Evolutionary conservation across 1,140 invertebrate genomes (phyloP), one percentile per base, ranked within the genome.

Genomic region (Planococcus citri): DNA sequence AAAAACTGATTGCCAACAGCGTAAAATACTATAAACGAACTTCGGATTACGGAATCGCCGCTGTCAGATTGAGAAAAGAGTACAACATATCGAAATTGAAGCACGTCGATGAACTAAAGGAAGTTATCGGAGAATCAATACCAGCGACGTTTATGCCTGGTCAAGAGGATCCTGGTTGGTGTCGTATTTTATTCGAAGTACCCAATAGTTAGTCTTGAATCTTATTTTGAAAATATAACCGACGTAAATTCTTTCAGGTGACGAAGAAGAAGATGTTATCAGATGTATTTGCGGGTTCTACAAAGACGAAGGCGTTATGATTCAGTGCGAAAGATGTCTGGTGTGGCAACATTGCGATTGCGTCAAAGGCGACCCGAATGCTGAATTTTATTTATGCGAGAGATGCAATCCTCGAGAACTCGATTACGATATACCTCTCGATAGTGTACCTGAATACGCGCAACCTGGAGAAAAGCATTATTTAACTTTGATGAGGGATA

Each of bases 341-440:
- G 93, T 94, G 17, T 97, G 95, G 95, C 95, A 97, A 77, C 95
- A 97, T 79, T 92, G 91, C 74, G 91, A 95, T 76, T 97, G 95
- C 78, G 89, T 97, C 71, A 87, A 89, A 73, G 86, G 87, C 6
- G 85, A 88, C 72, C 83, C 84, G 14, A 82, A 82, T 68, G 83
- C 84, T 6, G 87, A 88, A 61, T 87, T 88, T 74, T 96, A 97
- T 77, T 83, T 92, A 70, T 98, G 95, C 78, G 93, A 97, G 75
- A 81, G 86, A 68, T 97, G 94, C 78, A 83, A 86, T 61, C 88
- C 88, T 0, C 79, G 91, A 71, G 78, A 80, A 3, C 85, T 91
- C 1, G 88, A 92, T 75, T 82, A 89, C 61, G 94, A 97, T 79
- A 91, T 96, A 69, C 85, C 88, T 0, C 79, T 95, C 68, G 87